These are phyloP conservation scores for Abrostola tripartita DNA, from an alignment of 2,888 invertebrate genomes.

Conservation along the genomic window DNA sequence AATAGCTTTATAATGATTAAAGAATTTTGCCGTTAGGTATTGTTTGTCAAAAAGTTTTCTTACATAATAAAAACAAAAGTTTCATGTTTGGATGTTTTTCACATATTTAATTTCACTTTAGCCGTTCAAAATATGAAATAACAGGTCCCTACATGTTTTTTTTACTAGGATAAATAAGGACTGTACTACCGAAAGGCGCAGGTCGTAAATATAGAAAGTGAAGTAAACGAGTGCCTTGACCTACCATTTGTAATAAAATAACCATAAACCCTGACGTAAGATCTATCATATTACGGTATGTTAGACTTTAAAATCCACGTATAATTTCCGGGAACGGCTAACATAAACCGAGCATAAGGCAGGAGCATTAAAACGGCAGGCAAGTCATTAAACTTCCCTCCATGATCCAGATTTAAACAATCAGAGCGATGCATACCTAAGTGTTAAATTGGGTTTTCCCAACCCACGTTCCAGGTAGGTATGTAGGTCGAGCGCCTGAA, in stretches of 20 bases:
- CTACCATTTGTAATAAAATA: not conserved
- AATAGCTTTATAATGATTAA: not conserved
- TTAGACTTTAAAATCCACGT: conserved; percentile 32
- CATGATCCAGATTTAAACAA: conserved; percentile 36
- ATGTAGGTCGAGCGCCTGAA: conserved; percentile 41
- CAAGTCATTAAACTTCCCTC: conserved; percentile 45
- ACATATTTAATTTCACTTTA: too few relatives aligned
- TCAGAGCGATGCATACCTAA: conserved; percentile 28
- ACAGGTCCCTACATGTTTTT: too few relatives aligned
- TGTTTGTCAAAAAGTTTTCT: not conserved
- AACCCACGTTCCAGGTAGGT: conserved; percentile 20
- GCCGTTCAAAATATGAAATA: too few relatives aligned
- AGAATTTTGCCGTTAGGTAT: not conserved
- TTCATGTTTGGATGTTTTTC: too few relatives aligned
- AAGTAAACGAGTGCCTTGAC: not conserved
- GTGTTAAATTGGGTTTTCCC: conserved; percentile 36
- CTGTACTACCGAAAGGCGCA: not conserved
- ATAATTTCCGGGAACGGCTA: conserved; percentile 28
- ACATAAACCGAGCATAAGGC: conserved; percentile 34
- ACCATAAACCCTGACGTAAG: conserved; percentile 24
- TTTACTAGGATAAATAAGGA: not conserved
- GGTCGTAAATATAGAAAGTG: not conserved
- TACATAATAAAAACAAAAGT: too few relatives aligned
- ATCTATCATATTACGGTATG: conserved; percentile 15
- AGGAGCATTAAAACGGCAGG: conserved; percentile 35